phyloP scores from a whole-genome alignment of 2,888 invertebrate genomes.

The Lamellibrachia satsuma region DNA sequence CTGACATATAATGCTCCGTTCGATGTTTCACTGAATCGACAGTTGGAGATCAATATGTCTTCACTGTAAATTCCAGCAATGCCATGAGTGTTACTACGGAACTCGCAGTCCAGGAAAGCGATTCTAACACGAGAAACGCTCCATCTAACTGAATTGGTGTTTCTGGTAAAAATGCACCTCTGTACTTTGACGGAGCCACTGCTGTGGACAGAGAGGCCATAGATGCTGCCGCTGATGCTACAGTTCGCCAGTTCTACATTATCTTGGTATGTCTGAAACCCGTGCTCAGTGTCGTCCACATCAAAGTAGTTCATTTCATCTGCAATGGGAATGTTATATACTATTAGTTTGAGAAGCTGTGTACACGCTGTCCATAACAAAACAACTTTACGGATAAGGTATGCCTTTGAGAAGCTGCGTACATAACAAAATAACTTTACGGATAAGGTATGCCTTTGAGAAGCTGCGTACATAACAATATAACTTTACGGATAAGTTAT shows the following conservation, averaged over 20 bases:
- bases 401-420: background rate
- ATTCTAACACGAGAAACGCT: background rate
- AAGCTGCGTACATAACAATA: no score
- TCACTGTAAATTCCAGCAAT: background rate
- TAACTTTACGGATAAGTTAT: background rate
- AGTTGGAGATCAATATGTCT: background rate
- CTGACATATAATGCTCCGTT: background rate
- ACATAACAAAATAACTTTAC: background rate
- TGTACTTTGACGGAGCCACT: background rate
- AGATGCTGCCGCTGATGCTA: background rate
- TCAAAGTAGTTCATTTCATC: background rate
- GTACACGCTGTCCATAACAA: background rate
- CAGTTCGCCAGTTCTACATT: background rate
- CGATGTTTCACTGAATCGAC: background rate
- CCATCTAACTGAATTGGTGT: background rate
- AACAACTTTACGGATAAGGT: no score
- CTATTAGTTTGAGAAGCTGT: background rate
- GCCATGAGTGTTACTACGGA: background rate
- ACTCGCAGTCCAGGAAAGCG: background rate
- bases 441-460: background rate
- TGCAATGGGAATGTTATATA: background rate
- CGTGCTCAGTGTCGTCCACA: background rate
- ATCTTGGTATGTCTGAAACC: background rate
- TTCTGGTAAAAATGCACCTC: conserved; percentile 7
- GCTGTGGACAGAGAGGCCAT: background rate